These are phyloP conservation scores for Mesorhabditis belari DNA, from an alignment of 2,888 invertebrate species.

Conservation along the genomic window DNA sequence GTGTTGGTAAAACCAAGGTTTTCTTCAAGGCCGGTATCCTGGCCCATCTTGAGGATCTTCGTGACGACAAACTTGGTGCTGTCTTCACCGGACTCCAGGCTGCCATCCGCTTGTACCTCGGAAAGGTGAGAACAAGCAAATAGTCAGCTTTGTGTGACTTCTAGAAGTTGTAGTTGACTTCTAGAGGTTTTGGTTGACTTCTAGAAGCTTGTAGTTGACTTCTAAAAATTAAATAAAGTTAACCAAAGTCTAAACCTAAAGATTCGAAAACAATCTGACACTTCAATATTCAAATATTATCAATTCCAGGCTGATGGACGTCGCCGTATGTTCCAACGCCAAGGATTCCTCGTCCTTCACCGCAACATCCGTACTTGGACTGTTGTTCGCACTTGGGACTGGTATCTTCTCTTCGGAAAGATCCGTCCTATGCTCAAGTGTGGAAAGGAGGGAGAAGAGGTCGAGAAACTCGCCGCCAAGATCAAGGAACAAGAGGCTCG, in stretches of 20 bases:
- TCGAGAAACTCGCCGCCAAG: slow-evolving; percentile 58
- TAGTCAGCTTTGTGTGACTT: no score
- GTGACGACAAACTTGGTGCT: slow-evolving; percentile 91
- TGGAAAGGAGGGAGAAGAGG: slow-evolving; percentile 49
- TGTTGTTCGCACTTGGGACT: slow-evolving; percentile 62
- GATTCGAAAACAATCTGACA: no score
- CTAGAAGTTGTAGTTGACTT: no score
- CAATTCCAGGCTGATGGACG: slow-evolving; percentile 27
- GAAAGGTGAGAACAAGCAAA: no score
- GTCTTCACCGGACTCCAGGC: slow-evolving; percentile 78
- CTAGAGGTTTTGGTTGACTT: no score
- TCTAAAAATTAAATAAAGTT: no score
- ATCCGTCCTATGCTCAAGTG: slow-evolving; percentile 48
- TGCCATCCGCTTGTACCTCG: slow-evolving; percentile 30
- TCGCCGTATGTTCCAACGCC: slow-evolving; percentile 33
- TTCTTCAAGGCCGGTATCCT: slow-evolving; percentile 78
- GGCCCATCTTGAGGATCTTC: slow-evolving; percentile 99
- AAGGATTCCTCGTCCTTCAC: slow-evolving; percentile 41
- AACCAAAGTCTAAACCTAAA: no score
- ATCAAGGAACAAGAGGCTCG: slow-evolving; percentile 86
- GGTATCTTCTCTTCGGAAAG: slow-evolving; percentile 56
- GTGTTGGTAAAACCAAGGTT: slow-evolving; percentile 52
- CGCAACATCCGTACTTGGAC: slow-evolving; percentile 48
- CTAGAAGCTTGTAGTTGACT: no score
- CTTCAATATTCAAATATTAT: no score